Base-by-base conservation (phyloP, 2,888 invertebrate genomes). In the Dryocosmus kuriphilus region DNA sequence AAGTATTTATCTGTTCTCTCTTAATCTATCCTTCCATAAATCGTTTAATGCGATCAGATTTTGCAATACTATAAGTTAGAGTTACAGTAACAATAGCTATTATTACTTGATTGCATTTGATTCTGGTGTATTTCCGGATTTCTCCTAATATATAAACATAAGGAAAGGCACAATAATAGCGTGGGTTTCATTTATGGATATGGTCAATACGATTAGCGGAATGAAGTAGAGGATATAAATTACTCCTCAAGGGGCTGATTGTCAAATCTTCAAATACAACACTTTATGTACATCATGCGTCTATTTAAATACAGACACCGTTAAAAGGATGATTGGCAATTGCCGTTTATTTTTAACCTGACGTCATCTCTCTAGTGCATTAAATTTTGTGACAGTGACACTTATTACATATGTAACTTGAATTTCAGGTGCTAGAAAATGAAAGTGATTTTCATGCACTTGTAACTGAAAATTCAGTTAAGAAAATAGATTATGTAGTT, bases 201-300 rank as follows among this genome's bases (percentile, higher is more conserved):
- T 4, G 71, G n/a, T 30, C 46, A 71, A 71, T 71, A 67, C 51
- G 71, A 71, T 71, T 71, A 71, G 19, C 30, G 19, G 30, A 71
- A 71, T 71, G 71, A 71, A 51, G 71, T 51, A 46, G 67, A 67
- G 27, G 71, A 71, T 71, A 71, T 71, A 71, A 71, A 71, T 71
- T 71, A 30, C 71, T 51, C 41, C 19, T n/a, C 27, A 71, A 71
- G 30, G 71, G 30, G 27, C 51, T 71, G 71, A 71, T 51, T 51
- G 30, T 71, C 71, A 71, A 71, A 71, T 71, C 51, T 51, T 51
- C 27, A 46, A 71, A 67, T 67, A 16, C 22, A 57, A 24, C 57
- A 57, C 57, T 57, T 57, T 57, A 30, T 30, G 41, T 30, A 71
- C 71, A 51, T 71, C 51, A 71, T 30, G 46, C n/a, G 71, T 71